These are phyloP conservation scores for Clarias pachynema DNA, from an alignment of 2,797 vertebrate species.

Conservation along the genomic window DNA sequence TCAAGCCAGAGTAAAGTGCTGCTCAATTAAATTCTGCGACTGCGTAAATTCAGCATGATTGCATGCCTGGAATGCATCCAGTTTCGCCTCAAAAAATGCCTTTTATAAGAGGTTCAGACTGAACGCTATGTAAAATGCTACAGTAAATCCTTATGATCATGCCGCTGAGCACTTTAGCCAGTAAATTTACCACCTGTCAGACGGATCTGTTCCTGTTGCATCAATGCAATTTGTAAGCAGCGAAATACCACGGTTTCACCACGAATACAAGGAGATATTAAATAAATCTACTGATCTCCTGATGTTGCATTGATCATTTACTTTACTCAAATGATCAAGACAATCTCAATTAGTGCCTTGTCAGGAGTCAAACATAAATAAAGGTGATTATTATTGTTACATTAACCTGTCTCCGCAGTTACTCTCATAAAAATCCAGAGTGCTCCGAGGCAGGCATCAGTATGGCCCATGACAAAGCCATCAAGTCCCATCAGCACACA, in stretches of 20 bases:
- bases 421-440: slow-evolving; percentile 33
- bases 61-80: slow-evolving; percentile 37
- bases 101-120: not conserved
- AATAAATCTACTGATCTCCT: not conserved
- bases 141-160: not conserved
- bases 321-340: slow-evolving; percentile 26
- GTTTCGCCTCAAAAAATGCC: slow-evolving; percentile 5
- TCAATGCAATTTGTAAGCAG: not conserved
- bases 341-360: slow-evolving; percentile 30
- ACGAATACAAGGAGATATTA: not conserved
- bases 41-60: slow-evolving; percentile 38
- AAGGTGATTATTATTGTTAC: slow-evolving; percentile 38
- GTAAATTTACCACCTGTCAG: not conserved
- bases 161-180: not conserved
- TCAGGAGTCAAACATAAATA: slow-evolving; percentile 30
- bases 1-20: slow-evolving; percentile 28
- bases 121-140: not conserved
- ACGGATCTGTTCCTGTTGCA: not conserved
- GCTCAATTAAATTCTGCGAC: slow-evolving; percentile 45
- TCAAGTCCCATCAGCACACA: slow-evolving; percentile 60
- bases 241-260: not conserved
- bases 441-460: slow-evolving; percentile 48
- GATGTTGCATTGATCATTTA: not conserved
- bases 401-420: slow-evolving; percentile 49
- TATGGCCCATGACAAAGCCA: slow-evolving; percentile 49